Evolutionary conservation across 2,888 invertebrate genomes (phyloP).

Genomic region (Leptinotarsa haldemani): DNA sequence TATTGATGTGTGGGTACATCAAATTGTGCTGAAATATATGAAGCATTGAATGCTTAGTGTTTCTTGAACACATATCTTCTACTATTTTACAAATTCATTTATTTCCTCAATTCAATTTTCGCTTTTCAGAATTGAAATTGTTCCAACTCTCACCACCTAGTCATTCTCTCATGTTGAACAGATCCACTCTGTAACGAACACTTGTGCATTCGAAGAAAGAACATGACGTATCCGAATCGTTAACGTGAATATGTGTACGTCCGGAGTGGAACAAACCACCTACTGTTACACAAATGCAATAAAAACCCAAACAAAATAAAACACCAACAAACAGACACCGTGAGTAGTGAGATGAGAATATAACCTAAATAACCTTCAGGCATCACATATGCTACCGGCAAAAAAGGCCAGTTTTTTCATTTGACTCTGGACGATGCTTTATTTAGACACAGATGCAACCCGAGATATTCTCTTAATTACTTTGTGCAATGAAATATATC

Average conservation of each 20-base stretch:
- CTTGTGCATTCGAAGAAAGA: slow-evolving; percentile 9
- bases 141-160: too few species aligned
- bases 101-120: too few species aligned
- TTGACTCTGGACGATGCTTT: slow-evolving; percentile 19
- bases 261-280: slow-evolving; percentile 51
- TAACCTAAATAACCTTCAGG: slow-evolving; percentile 47
- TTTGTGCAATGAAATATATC: background rate
- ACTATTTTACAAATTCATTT: too few species aligned
- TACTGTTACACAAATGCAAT: slow-evolving; percentile 41
- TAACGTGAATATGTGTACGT: slow-evolving; percentile 31
- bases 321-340: slow-evolving; percentile 52
- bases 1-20: too few species aligned
- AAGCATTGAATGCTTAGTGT: too few species aligned
- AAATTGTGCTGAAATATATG: too few species aligned
- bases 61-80: too few species aligned
- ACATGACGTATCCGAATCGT: slow-evolving; percentile 15
- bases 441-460: slow-evolving; percentile 12
- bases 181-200: slow-evolving; percentile 16
- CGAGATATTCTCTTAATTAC: background rate
- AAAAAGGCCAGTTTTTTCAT: slow-evolving; percentile 27
- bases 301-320: slow-evolving; percentile 42
- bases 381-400: slow-evolving; percentile 36
- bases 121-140: too few species aligned
- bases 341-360: slow-evolving; percentile 50
- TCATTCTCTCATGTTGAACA: background rate